phyloP scores from a whole-genome alignment of 2,797 vertebrate species.

The Sarcoramphus papa region DNA sequence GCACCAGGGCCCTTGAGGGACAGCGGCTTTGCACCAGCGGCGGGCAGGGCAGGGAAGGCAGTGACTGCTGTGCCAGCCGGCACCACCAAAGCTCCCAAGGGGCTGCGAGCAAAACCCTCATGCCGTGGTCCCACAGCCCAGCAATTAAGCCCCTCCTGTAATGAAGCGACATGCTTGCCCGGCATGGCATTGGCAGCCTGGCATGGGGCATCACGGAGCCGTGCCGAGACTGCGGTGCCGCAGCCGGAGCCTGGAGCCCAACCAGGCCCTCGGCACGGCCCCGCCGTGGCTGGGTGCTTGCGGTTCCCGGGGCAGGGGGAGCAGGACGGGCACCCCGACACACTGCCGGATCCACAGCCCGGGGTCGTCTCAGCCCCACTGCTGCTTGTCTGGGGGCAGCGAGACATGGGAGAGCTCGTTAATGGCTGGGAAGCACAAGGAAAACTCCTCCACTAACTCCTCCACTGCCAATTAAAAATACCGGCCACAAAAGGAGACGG shows the following conservation, averaged over 20 bases:
- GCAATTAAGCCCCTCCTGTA: background rate
- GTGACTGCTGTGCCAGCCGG: fast-evolving
- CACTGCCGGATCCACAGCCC: fast-evolving
- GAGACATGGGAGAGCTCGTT: background rate
- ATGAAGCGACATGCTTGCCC: fast-evolving
- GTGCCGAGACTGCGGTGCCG: background rate
- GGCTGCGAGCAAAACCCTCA: background rate
- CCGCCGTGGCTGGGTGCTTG: fast-evolving
- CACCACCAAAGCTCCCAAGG: background rate
- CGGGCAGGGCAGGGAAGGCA: background rate
- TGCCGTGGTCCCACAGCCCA: fast-evolving
- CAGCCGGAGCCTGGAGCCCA: background rate
- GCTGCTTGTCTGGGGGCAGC: background rate
- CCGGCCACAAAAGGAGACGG: background rate
- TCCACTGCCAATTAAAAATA: constrained; percentile 27
- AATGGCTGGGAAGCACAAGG: background rate
- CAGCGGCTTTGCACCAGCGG: background rate
- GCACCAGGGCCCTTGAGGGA: background rate
- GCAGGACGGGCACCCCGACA: background rate
- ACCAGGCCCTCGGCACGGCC: background rate
- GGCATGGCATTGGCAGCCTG: background rate
- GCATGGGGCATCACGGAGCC: background rate
- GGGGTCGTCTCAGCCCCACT: background rate
- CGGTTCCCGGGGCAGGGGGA: background rate
- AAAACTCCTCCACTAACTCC: background rate